Evolutionary conservation across 2,888 invertebrate genomes (phyloP), one percentile per base, ranked within the genome.

Genomic region (Athrips mouffetella): DNA sequence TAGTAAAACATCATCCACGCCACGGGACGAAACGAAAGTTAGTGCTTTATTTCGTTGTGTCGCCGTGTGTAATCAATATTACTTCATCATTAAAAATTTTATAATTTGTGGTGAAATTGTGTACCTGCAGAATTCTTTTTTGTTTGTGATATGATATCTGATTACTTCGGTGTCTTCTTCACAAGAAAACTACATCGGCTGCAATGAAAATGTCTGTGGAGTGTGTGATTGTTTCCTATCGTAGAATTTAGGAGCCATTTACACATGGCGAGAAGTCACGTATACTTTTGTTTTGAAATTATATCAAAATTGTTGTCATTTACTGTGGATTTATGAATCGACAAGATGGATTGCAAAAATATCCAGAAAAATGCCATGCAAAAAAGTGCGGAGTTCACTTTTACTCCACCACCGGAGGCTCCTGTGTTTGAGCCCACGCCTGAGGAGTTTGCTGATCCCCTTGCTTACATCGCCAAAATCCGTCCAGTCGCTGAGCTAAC

Each of bases 381-480:
- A 37, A 84, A 79, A 72, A 84, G 81, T 68, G 84, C 85, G 49
- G 89, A 87, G 67, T 89, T 88, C 61, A 83, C 85, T 68, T 89
- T 89, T 67, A 81, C 82, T 60, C 74, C 88, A 48, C 89, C 88
- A 54, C 89, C 93, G 18, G 92, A 93, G 70, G 93, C 93, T 53
- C 93, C 93, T 21, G 91, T 92, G 48, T 94, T 92, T 72, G 89
- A 90, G 64, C 94, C 94, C 51, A 92, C 92, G 29, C 85, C 80
- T 50, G 93, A 93, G 77, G 94, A 94, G 76, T 94, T 94, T 73
- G 76, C 88, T 61, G 93, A 94, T 82, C 93, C 94, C 29, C 79
- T 94, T 57, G 91, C 89, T 50, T 94, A 93, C 70, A 92, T 94
- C 49, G 91, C 91, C 30, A 93, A 93, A 84, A 94, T 94, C 58